Base-by-base conservation (phyloP, 2,888 invertebrate species). In the Drosophila siamana region DNA sequence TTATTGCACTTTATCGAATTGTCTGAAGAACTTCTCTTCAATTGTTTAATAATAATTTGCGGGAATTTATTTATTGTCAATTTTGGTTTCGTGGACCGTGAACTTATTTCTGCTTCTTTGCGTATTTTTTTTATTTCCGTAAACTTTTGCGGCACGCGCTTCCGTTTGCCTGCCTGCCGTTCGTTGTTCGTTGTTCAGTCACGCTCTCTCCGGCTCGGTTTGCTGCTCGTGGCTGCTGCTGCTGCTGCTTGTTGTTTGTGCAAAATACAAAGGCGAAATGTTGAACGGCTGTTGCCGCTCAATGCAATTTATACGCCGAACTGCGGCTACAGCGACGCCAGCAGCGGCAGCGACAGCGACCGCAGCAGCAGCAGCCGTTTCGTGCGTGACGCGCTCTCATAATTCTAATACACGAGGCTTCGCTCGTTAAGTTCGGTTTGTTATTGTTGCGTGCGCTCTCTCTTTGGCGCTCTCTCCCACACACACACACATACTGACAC, bases 91-190 rank as follows among this genome's bases (percentile, higher is more conserved):
- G 51, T 48, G 61, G 16, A 19, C 47, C 64, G 55, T 64, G 51
- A 65, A 64, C 56, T 65, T 52, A 56, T 69, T 33, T 48, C 67
- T 71, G 69, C 13, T 46, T 40, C 28, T 52, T 75, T 57, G n/a
- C n/a, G 69, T 74, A 57, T 71, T 69, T 15, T 74, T 15, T 74
- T 15, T 13, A 88, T 83, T 85, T 85, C 88, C 86, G 86, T 88
- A 88, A 87, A 86, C 88, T 88, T 84, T 83, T 83, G 83, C 79
- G 83, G 84, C 80, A 78, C 86, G 71, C 86, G 86, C 74, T 85
- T 87, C 83, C 82, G 82, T 67, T 65, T 66, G 47, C 54, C 69
- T 57, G 66, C 33, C 51, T 61, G 15, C 47, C n/a, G 28, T 11
- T 33, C 19, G 40, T 15, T 40, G 41, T 38, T 38, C 36, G 36